Conservation (phyloP, 2,113 vertebrate species). For the Sapayoa aenigma region DNA sequence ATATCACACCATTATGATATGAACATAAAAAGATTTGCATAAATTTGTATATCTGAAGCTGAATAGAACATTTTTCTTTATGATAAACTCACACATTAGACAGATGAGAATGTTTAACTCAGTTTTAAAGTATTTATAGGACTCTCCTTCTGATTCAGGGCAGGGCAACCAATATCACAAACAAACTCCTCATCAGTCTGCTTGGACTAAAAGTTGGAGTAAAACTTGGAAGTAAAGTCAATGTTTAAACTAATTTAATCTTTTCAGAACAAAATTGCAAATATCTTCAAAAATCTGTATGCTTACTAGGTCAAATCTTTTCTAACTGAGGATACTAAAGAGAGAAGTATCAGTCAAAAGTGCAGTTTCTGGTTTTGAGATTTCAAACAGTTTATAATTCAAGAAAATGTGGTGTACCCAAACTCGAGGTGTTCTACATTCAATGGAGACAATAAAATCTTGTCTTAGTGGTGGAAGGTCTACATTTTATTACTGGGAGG, state of each 20-base stretch:
- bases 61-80: background rate
- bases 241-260: background rate
- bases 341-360: background rate
- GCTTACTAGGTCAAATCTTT: background rate
- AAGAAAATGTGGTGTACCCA: background rate
- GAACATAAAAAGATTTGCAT: background rate
- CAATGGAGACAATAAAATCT: background rate
- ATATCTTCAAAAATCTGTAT: rapidly evolving
- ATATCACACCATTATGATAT: background rate
- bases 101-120: background rate
- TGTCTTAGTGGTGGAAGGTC: no score
- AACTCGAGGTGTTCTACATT: background rate
- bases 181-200: background rate
- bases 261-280: background rate
- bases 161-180: background rate
- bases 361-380: rapidly evolving
- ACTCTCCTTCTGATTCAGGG: background rate
- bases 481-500: background rate
- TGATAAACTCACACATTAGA: background rate
- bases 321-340: background rate
- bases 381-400: background rate
- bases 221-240: background rate
- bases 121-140: background rate
- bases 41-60: background rate
- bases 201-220: background rate